Percentiles rank a stretch among this genome's conserved stretches.
Conservation (phyloP, 2,113 vertebrate species). For the Coregonus clupeaformis region DNA sequence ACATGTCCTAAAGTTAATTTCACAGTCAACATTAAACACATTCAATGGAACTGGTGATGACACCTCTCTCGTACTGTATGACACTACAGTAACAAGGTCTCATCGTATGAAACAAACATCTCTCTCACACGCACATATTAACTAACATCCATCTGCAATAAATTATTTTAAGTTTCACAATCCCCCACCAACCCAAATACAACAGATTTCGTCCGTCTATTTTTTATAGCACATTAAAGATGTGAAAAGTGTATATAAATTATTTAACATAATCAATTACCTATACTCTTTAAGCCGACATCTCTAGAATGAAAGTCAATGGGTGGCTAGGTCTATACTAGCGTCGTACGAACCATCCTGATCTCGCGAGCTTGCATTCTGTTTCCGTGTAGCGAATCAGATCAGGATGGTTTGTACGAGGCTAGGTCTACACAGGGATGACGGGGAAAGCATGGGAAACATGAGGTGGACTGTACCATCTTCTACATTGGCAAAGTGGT, state of each 20-base stretch:
- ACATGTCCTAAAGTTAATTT: conserved; percentile 17
- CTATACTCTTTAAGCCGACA: conserved; percentile 63
- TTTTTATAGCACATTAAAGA: conserved; percentile 68
- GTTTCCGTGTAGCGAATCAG: too few species aligned
- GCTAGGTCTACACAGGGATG: conserved; percentile 58
- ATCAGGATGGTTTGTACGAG: background rate
- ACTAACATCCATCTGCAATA: conserved; percentile 54
- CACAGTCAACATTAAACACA: conserved; percentile 32
- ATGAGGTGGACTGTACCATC: conserved; percentile 74
- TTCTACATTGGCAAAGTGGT: conserved; percentile 65
- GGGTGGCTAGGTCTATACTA: conserved; percentile 53
- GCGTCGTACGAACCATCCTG: too few species aligned
- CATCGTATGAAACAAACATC: conserved; percentile 30
- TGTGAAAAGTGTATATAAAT: conserved; percentile 49
- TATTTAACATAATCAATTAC: conserved; percentile 58
- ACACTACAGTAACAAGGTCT: conserved; percentile 44
- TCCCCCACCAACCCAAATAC: conserved; percentile 53
- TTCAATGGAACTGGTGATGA: background rate
- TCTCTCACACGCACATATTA: conserved; percentile 42
- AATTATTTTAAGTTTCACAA: conserved; percentile 55
- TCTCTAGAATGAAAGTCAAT: conserved; percentile 69
- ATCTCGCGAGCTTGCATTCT: too few species aligned
- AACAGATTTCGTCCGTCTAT: conserved; percentile 47
- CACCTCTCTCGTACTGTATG: conserved; percentile 39
- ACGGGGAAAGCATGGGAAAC: conserved; percentile 52